Base-by-base conservation (phyloP, 92 coral and sea anemone genomes). In the Diadumene lineata region DNA sequence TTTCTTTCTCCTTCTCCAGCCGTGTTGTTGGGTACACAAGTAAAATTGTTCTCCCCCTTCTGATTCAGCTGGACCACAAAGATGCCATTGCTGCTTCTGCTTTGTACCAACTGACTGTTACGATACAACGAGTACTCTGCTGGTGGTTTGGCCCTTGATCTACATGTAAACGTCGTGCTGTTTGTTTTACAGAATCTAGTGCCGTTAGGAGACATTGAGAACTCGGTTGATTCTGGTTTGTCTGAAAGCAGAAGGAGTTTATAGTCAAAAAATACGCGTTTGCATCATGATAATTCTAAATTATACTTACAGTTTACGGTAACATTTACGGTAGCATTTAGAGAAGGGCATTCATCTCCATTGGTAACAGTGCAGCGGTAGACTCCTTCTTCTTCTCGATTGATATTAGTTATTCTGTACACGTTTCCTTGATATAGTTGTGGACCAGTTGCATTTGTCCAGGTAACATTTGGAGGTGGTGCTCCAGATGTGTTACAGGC, bases 261-360 rank as follows among this genome's bases (percentile, higher is more conserved):
- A 6, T 44, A 44, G 51, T 44, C 51, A 44, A 8, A 17, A 9
- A 8, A 8, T 44, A 44, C 51, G 17, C 17, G n/a, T 44, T 44
- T 44, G 10, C 17, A 44, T 44, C 17, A 17, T 44, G 9, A 8
- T 44, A 8, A 8, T 44, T 8, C 51, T 44, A 44, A 17, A 44
- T 44, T 44, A 44, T 44, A 69, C 90, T 86, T 86, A 86, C 90
- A 86, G 19, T 66, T 69, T 16, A 86, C 86, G 32, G 38, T 72
- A 31, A 81, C 80, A 34, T n/a, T 44, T 8, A 66, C 60, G 7
- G 31, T 55, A 0, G 24, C 58, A 66, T 69, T 74, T n/a, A 34
- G 44, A 15, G 72, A 44, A 50, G 34, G 69, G 69, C 89, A 82
- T 34, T 77, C 81, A 34, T 74, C 71, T 17, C 89, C 89, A 61